Percentiles rank a stretch among this genome's conserved stretches.
Evolutionary conservation across 2,888 invertebrate species (phyloP).

Genomic region (Cinara cedri): DNA sequence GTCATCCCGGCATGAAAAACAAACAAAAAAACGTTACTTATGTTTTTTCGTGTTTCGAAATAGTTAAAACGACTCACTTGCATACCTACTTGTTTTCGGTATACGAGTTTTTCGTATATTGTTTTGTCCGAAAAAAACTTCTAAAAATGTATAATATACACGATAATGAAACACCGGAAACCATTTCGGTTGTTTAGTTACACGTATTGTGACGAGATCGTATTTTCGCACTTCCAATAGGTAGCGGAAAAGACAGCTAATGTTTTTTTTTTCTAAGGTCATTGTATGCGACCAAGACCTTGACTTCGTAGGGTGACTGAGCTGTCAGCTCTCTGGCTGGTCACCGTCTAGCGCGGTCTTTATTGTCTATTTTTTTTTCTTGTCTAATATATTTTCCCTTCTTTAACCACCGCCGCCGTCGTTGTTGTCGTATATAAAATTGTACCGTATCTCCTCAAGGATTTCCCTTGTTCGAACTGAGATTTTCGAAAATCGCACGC

Average conservation of each 20-base stretch:
- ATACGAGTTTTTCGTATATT: too few relatives aligned
- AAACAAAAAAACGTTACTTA: too few relatives aligned
- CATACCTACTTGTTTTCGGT: too few relatives aligned
- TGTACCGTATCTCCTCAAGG: conserved; percentile 40
- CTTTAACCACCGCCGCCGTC: too few relatives aligned
- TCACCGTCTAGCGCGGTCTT: conserved; percentile 31
- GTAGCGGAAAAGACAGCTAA: conserved; percentile 31
- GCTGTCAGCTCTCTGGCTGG: conserved; percentile 7
- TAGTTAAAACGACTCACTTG: too few relatives aligned
- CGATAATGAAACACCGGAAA: not conserved
- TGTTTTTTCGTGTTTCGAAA: not conserved
- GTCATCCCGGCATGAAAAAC: too few relatives aligned
- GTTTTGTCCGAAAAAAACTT: too few relatives aligned
- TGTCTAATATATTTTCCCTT: conserved; percentile 4
- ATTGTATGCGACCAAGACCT: conserved; percentile 48
- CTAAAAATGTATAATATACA: not conserved
- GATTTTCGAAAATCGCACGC: conserved; percentile 6
- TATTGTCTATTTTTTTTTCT: conserved; percentile 23
- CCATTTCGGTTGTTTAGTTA: too few relatives aligned
- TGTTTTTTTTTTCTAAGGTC: conserved; percentile 31
- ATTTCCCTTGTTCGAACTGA: conserved; percentile 20
- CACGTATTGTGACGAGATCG: not conserved
- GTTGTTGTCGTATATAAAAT: not conserved
- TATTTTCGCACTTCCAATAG: conserved; percentile 7
- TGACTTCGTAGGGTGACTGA: conserved; percentile 50